Conservation (phyloP, 2,113 vertebrate species). For the Uropsilus gracilis region DNA sequence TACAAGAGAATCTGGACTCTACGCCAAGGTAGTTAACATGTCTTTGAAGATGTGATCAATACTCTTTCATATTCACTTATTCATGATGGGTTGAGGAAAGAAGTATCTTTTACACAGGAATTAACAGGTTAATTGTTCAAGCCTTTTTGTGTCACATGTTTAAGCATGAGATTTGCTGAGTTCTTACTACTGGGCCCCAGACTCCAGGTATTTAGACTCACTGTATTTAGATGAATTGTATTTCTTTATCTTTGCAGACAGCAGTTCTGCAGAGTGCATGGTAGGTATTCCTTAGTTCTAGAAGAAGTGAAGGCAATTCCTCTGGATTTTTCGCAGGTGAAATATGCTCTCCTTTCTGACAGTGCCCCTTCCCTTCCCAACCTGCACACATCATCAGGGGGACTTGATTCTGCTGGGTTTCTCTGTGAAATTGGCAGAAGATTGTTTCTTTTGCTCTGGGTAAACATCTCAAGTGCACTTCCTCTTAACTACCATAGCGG, state of each 20-base stretch:
- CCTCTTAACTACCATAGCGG: neutral
- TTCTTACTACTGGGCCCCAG: neutral
- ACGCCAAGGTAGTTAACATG: neutral
- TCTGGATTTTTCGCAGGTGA: neutral
- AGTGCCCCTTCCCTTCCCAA: too few species aligned
- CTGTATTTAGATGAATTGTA: neutral
- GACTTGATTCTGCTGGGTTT: neutral
- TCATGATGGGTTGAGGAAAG: conserved; percentile 1
- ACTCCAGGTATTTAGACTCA: neutral
- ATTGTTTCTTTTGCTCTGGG: neutral
- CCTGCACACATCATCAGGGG: neutral
- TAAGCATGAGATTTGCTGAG: neutral
- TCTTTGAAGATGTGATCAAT: neutral
- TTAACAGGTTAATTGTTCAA: neutral
- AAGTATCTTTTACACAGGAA: neutral
- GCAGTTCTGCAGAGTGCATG: neutral
- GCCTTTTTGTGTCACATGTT: neutral
- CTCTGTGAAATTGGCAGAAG: neutral
- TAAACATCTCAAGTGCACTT: neutral
- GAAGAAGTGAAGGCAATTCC: neutral
- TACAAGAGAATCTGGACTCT: neutral
- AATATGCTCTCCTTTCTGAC: neutral
- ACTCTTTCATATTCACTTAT: neutral
- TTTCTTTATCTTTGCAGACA: conserved; percentile 25
- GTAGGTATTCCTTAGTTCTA: neutral